A percentile compares a stretch with the other conserved stretches of the same genome.
Conservation (phyloP, 2,113 vertebrate species). For the Python bivittatus region DNA sequence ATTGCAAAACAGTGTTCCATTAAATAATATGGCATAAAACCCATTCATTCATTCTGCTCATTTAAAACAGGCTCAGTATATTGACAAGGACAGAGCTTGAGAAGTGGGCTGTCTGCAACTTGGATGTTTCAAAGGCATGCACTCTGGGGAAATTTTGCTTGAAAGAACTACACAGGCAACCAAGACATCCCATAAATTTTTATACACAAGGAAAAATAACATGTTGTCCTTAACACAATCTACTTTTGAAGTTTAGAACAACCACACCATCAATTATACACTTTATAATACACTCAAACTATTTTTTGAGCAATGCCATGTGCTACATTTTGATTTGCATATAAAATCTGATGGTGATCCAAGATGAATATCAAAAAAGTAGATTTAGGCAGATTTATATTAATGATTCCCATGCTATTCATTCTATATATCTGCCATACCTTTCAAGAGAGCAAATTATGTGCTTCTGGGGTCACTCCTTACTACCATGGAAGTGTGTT, state of each 20-base stretch:
- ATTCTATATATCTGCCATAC: not conserved
- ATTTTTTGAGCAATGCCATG: not conserved
- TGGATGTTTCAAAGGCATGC: not conserved
- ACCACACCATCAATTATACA: not conserved
- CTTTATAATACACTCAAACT: not conserved
- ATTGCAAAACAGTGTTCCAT: not conserved
- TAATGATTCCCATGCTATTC: too few species aligned
- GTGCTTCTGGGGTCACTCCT: too few species aligned
- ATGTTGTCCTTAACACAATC: not conserved
- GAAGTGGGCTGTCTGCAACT: not conserved
- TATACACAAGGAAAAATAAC: not conserved
- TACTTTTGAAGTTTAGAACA: not conserved
- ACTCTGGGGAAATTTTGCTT: not conserved
- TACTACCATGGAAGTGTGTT: too few species aligned
- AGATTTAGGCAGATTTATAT: too few species aligned
- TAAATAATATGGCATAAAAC: constrained; percentile 5
- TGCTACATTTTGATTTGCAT: not conserved
- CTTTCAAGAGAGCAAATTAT: too few species aligned
- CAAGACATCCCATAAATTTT: not conserved
- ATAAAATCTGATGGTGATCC: not conserved
- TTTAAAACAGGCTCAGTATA: not conserved
- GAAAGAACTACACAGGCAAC: not conserved
- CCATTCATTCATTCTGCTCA: not conserved
- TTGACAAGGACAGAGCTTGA: not conserved
- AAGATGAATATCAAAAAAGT: not conserved